Evolutionary conservation across 2,797 vertebrate genomes (phyloP), one percentile per base, ranked within the genome.

Genomic region (Mormyrops boulengeri): DNA sequence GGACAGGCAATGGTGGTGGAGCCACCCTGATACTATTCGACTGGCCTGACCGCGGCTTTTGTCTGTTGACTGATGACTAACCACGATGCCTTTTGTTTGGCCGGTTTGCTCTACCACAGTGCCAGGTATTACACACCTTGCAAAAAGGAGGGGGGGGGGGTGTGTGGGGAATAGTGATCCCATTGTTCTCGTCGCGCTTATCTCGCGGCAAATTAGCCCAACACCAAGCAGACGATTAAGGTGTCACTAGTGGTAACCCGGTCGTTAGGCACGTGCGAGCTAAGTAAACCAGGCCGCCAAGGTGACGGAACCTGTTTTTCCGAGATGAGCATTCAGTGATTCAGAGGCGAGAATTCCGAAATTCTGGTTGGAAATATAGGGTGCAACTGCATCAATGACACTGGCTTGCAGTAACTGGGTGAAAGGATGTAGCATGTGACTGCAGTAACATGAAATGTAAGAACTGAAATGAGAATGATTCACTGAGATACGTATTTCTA

Each of bases 141-240:
- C 89, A 90, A 92, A 90, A 92, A 88, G 2, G 8, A 1, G 8
- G 60, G 22, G 60, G 88, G 92, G 91, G 93, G 62, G 22, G 60
- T 14, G 53, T 3, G 52, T 11, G 62, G 26, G 26, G 26, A 69
- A 69, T 34, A 69, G 87, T 88, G 84, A 90, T 90, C 91, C 90
- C 88, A 92, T 94, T 92, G 92, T 94, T 94, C 91, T 87, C n/a
- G 82, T 89, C 62, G 38, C 89, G 89, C 92, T 94, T 93, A 94
- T 93, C 91, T 73, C 89, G 84, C 60, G 19, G 3, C 91, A 57
- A 90, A 89, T 92, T 93, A 91, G 90, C 91, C 91, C 93, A 92
- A 62, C 77, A 87, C n/a, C 89, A 93, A 91, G 88, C 92, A 86
- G 38, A 92, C 95, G 90, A 94, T 93, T 92, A 94, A 93, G 93